A percentile compares a stretch with the other conserved stretches of the same genome.
These are phyloP conservation scores for Yponomeuta malinellus DNA, from an alignment of 2,888 invertebrate genomes.

Conservation along the genomic window DNA sequence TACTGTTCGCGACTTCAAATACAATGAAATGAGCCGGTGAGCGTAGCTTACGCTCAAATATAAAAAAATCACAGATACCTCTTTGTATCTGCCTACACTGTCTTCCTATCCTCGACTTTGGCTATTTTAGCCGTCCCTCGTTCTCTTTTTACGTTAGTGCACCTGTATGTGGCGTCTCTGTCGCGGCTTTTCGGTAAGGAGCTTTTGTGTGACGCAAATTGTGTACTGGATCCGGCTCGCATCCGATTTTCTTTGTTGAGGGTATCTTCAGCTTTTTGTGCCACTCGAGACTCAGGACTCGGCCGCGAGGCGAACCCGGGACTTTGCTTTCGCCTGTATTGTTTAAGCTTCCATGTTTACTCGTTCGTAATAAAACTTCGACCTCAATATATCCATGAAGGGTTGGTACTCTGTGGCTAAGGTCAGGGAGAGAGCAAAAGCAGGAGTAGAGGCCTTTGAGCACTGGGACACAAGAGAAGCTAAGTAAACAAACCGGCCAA, in stretches of 20 bases:
- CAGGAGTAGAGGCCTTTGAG: too few relatives aligned
- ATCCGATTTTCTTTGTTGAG: conserved; percentile 10
- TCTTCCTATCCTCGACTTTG: not conserved
- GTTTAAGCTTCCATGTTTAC: not conserved
- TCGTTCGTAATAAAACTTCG: not conserved
- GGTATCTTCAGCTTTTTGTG: not conserved
- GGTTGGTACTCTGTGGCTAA: too few relatives aligned
- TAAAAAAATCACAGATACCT: too few relatives aligned
- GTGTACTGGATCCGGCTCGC: conserved; percentile 3
- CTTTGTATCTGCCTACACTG: too few relatives aligned
- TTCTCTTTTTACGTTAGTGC: not conserved
- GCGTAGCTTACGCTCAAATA: too few relatives aligned
- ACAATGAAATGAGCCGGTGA: too few relatives aligned
- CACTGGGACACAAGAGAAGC: too few relatives aligned
- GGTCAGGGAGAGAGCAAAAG: too few relatives aligned
- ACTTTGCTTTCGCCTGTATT: not conserved
- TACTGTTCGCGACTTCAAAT: too few relatives aligned
- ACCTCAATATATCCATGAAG: too few relatives aligned
- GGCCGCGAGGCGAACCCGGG: not conserved
- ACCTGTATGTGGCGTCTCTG: not conserved
- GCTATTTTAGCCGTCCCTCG: not conserved
- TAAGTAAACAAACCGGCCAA: too few relatives aligned
- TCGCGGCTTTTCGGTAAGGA: conserved; percentile 5
- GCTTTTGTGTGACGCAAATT: conserved; percentile 12
- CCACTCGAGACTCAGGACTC: too few relatives aligned